Evolutionary conservation across 92 coral and sea anemone genomes (phyloP).

Genomic region (Desmophyllum pertusum): DNA sequence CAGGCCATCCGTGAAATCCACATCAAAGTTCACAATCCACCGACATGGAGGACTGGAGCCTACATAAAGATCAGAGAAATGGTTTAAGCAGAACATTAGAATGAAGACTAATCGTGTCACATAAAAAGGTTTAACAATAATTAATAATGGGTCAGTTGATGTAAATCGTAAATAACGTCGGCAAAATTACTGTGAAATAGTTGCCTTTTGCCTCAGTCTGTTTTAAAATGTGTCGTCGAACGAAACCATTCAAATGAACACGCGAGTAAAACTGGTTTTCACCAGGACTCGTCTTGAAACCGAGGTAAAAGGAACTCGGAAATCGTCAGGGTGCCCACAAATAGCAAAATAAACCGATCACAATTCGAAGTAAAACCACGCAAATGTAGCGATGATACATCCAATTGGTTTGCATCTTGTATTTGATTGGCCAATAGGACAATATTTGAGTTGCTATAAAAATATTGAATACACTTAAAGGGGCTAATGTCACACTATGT

Average conservation of each 20-base stretch:
- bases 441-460: neutral
- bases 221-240: too few relatives aligned
- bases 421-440: neutral
- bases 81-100: neutral
- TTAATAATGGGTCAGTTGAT: neutral
- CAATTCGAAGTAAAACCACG: neutral
- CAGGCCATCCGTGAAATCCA: conserved; percentile 96
- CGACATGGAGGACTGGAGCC: conserved; percentile 89
- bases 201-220: too few relatives aligned
- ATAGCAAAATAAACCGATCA: neutral
- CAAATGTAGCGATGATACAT: neutral
- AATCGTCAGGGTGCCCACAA: neutral
- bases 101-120: neutral
- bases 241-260: too few relatives aligned
- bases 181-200: too few relatives aligned
- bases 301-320: too few relatives aligned
- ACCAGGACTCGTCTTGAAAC: too few relatives aligned
- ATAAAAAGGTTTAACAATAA: neutral
- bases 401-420: neutral
- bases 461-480: too few relatives aligned
- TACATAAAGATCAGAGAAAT: conserved; percentile 1
- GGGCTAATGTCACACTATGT: too few relatives aligned
- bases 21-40: conserved; percentile 98
- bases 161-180: too few relatives aligned
- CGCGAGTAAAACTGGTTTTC: too few relatives aligned